Conservation (phyloP, 2,888 invertebrate genomes). For the Parnassius smintheus region DNA sequence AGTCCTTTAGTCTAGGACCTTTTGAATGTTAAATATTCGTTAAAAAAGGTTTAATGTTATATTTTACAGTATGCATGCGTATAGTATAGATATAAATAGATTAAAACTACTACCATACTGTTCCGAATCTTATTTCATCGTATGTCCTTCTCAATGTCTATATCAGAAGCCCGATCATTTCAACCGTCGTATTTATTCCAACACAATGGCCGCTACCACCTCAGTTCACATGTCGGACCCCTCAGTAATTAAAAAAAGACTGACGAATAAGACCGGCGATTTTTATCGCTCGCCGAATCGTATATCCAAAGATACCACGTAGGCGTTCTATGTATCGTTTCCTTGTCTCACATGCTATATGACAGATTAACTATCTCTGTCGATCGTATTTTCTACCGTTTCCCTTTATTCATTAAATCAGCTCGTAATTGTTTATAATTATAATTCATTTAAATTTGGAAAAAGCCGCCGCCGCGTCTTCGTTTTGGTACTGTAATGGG, state of each 20-base stretch:
- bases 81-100: neutral
- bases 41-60: no score
- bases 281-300: conserved; percentile 78
- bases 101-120: conserved; percentile 38
- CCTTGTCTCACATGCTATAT: conserved; percentile 51
- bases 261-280: conserved; percentile 80
- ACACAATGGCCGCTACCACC: conserved; percentile 69
- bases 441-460: conserved; percentile 72
- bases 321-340: conserved; percentile 68
- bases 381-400: conserved; percentile 47
- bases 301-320: conserved; percentile 67
- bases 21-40: no score
- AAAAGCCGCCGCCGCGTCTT: conserved; percentile 57
- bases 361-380: conserved; percentile 49
- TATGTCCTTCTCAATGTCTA: conserved; percentile 59
- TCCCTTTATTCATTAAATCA: conserved; percentile 70
- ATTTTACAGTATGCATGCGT: no score
- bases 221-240: conserved; percentile 74
- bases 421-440: conserved; percentile 75
- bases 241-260: conserved; percentile 78
- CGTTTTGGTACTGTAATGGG: conserved; percentile 58
- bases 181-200: conserved; percentile 69
- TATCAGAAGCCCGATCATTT: conserved; percentile 58
- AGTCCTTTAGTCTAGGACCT: no score
- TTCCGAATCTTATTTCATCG: conserved; percentile 44